Conservation (phyloP, 2,888 invertebrate species). For the Meghimatium bilineatum region DNA sequence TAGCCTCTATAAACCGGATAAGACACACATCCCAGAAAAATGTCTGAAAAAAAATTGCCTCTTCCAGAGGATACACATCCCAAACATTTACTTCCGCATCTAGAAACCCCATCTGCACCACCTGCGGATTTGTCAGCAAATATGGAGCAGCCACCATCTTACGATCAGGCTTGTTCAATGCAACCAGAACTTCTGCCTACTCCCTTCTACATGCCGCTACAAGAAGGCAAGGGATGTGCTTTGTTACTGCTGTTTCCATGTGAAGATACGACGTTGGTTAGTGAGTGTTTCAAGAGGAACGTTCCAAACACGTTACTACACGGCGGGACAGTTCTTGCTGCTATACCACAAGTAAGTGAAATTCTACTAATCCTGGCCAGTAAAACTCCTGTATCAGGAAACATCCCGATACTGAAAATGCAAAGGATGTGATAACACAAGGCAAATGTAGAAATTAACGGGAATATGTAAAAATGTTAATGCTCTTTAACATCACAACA, state of each 20-base stretch:
- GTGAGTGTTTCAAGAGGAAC: not conserved
- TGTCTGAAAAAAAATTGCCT: not conserved
- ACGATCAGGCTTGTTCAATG: not conserved
- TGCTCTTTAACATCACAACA: too few relatives aligned
- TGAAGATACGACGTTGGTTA: not conserved
- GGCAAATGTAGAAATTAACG: too few relatives aligned
- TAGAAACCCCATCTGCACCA: not conserved
- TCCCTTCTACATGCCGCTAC: not conserved
- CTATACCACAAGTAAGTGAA: not conserved
- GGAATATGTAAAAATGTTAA: too few relatives aligned
- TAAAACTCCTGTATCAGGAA: too few relatives aligned
- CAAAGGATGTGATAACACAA: too few relatives aligned
- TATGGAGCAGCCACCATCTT: not conserved
- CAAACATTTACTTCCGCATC: not conserved
- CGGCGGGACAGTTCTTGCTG: not conserved
- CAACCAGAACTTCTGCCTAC: not conserved
- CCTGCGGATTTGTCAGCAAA: not conserved
- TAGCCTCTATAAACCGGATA: not conserved
- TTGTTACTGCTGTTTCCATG: conserved; percentile 2
- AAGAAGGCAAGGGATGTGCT: not conserved
- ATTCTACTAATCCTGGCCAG: too few relatives aligned
- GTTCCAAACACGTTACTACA: conserved; percentile 13
- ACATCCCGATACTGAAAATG: too few relatives aligned
- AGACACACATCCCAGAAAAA: not conserved
- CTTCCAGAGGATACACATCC: not conserved